Conservation (phyloP, 2,888 invertebrate genomes). For the Andrena fulva region DNA sequence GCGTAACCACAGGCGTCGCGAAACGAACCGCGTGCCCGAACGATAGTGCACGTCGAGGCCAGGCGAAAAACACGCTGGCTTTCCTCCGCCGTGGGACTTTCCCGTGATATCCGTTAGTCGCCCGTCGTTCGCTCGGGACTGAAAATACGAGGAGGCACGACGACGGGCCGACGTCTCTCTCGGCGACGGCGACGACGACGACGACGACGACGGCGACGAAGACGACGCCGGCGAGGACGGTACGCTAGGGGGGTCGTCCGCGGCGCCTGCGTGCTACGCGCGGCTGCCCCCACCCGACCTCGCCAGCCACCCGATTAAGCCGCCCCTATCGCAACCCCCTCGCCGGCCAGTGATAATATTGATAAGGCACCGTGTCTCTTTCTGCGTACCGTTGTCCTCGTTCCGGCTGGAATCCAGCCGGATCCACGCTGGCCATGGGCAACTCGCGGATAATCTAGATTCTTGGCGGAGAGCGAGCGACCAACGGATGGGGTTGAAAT, state of each 20-base stretch:
- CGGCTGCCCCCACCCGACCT: conserved; percentile 49
- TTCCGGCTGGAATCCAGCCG: conserved; percentile 31
- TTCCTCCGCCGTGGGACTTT: conserved; percentile 10
- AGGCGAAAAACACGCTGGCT: background rate
- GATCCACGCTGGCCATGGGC: background rate
- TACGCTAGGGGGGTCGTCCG: conserved; percentile 58
- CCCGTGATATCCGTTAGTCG: conserved; percentile 70
- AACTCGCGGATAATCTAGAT: conserved; percentile 29
- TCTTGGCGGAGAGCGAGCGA: background rate
- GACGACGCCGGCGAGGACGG: conserved; percentile 65
- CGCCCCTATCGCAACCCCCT: conserved; percentile 59
- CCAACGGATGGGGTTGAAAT: background rate
- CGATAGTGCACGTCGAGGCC: background rate
- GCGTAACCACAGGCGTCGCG: conserved; percentile 25
- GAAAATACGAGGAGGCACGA: conserved; percentile 74
- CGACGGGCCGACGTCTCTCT: conserved; percentile 74
- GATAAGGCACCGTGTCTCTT: conserved; percentile 70
- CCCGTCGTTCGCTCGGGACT: conserved; percentile 76
- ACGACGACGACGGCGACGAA: conserved; percentile 67
- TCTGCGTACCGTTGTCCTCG: conserved; percentile 39
- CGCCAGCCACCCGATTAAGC: conserved; percentile 61
- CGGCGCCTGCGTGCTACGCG: conserved; percentile 74
- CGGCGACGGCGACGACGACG: conserved; percentile 72
- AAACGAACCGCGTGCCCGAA: conserved; percentile 29
- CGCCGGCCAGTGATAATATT: conserved; percentile 73